Base-by-base conservation (phyloP, 2,888 invertebrate genomes). In the Sinhomidia bicolor region DNA sequence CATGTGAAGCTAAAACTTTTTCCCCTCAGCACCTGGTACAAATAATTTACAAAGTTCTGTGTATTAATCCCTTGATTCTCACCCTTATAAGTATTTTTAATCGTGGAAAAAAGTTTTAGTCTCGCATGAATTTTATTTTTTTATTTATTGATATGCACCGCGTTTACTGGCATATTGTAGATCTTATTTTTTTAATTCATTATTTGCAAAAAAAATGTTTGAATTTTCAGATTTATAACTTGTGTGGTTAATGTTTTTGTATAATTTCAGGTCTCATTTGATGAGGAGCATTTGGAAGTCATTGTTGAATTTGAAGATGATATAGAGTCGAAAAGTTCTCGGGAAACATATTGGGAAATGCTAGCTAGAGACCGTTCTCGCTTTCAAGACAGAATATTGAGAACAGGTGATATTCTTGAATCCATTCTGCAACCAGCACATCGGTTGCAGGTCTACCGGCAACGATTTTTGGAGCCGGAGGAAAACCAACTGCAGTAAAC, bases 311-410 rank as follows among this genome's bases (percentile, higher is more conserved):
- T 95, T 0, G 93, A 94, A 88, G 95, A 95, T 95, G 93, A 94
- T 60, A 95, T 93, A 91, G 95, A 95, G 0, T 95, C 95, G 90
- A 94, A 94, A 78, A 94, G 94, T 23, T 95, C 95, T 1, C 93
- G 95, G n/a, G 94, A 94, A 36, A 95, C 95, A 0, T 94, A 94
- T 0, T 96, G 95, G 95, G 95, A 95, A 92, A 93, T 94, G 92
- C 93, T 93, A 91, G 95, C 94, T 0, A 93, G 95, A 44, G 95
- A 95, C 89, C 93, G 94, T 65, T 94, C 93, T 9, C 93, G 95
- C 60, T 95, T 95, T 92, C 93, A 93, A 76, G 92, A 92, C 12
- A 93, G 95, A 65, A 94, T 95, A 47, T 89, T 90, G 10, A 92
- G 93, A 7, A 92, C 93, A 6, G 94, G 93, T 81, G 89, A 91